Evolutionary conservation across 2,113 vertebrate genomes (phyloP).

Genomic region (Numenius arquata): DNA sequence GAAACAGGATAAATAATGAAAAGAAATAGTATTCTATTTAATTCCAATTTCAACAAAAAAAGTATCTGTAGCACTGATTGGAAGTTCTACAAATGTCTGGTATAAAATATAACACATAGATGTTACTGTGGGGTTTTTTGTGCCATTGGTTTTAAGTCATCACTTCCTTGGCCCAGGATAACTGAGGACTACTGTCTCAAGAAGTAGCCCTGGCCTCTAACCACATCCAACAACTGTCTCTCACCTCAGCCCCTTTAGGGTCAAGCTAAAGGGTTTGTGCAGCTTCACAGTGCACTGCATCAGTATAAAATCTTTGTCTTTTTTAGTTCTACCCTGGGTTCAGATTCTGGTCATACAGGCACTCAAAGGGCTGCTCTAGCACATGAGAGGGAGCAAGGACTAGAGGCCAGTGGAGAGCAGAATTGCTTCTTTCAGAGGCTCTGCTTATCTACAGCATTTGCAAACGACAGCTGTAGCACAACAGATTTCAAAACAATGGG

Average conservation of each 20-base stretch:
- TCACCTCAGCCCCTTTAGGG: neutral
- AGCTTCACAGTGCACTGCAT: neutral
- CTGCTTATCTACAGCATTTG: neutral
- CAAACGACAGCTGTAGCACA: neutral
- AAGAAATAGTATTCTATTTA: neutral
- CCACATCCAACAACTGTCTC: neutral
- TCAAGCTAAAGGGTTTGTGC: neutral
- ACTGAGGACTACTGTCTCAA: neutral
- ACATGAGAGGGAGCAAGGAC: neutral
- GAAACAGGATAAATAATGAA: neutral
- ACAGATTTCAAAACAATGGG: neutral
- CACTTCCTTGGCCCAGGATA: neutral
- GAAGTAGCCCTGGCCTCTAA: neutral
- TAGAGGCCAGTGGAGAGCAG: neutral
- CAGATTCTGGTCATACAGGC: neutral
- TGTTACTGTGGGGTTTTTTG: neutral
- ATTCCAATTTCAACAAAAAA: neutral
- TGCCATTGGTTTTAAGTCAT: neutral
- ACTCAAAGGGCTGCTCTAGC: neutral
- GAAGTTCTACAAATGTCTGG: neutral
- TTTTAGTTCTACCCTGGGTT: neutral
- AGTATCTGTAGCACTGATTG: neutral
- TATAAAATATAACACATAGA: neutral
- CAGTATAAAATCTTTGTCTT: neutral
- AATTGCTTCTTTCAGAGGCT: neutral